Conservation (phyloP, 2,113 vertebrate genomes). For the Leptobrachium ailaonicum region DNA sequence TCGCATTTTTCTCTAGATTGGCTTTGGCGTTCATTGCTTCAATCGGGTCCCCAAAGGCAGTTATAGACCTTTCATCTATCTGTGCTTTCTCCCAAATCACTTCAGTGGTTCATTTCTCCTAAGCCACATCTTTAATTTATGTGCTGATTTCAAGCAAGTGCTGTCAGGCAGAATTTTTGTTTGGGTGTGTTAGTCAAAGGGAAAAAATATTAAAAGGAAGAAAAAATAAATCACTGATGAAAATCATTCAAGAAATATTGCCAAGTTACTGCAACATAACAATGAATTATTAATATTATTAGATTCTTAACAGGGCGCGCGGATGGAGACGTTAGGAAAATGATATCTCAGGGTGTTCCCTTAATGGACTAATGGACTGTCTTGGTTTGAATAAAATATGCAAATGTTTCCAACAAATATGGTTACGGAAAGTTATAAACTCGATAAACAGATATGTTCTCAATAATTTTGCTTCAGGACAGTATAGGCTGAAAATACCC, state of each 20-base stretch:
- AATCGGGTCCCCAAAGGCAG: constrained; percentile 34
- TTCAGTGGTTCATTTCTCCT: constrained; percentile 40
- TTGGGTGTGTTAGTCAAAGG: constrained; percentile 27
- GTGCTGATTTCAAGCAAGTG: constrained; percentile 19
- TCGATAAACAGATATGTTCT: no score
- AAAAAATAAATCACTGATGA: neutral
- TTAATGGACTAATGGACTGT: no score
- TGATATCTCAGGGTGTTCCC: no score
- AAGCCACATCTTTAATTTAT: constrained; percentile 32
- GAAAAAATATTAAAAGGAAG: neutral
- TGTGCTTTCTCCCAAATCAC: constrained; percentile 23
- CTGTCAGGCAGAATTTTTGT: constrained; percentile 30
- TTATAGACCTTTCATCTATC: constrained; percentile 47
- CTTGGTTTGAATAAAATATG: no score
- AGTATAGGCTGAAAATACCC: no score
- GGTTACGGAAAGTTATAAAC: no score
- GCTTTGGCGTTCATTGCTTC: constrained; percentile 33
- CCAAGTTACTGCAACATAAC: neutral
- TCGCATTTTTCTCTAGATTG: constrained; percentile 8
- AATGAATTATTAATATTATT: neutral
- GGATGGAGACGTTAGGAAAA: no score
- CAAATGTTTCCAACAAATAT: no score
- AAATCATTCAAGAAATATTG: neutral
- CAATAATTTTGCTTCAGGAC: no score
- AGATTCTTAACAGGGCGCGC: neutral